Evolutionary conservation across 2,113 vertebrate genomes (phyloP).

Genomic region (Oenanthe oenanthe): DNA sequence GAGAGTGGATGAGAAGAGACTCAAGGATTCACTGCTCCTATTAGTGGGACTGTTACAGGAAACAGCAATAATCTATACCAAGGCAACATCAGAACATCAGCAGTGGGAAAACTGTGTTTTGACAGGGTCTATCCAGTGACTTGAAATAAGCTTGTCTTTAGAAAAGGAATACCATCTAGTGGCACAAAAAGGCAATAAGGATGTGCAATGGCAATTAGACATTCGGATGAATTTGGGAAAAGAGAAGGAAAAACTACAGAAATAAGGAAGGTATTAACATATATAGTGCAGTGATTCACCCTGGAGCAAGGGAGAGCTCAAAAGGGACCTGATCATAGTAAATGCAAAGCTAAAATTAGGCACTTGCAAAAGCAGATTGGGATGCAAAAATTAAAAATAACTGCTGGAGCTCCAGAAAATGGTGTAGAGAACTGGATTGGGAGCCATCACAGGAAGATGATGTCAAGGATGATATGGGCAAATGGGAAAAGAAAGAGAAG

Average conservation of each 20-base stretch:
- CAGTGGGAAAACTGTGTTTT: neutral
- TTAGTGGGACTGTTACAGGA: neutral
- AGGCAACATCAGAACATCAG: neutral
- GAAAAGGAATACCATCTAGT: conserved; percentile 68
- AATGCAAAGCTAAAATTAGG: conserved; percentile 57
- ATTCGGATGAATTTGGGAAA: conserved; percentile 10
- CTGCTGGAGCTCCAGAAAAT: conserved; percentile 27
- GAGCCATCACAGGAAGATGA: conserved; percentile 9
- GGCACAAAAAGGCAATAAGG: conserved; percentile 50
- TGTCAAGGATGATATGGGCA: neutral
- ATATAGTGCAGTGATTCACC: conserved; percentile 27
- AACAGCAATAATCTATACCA: neutral
- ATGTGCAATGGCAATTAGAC: neutral
- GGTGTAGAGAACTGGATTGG: neutral
- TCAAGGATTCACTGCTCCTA: neutral
- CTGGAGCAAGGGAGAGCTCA: conserved; percentile 54
- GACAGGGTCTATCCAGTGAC: neutral
- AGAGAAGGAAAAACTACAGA: neutral
- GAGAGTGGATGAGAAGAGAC: neutral
- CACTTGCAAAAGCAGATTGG: conserved; percentile 35
- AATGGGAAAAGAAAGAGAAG: conserved; percentile 26
- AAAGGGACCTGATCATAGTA: conserved; percentile 44
- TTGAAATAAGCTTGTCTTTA: conserved; percentile 16
- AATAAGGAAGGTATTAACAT: conserved; percentile 21
- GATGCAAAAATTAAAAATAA: conserved; percentile 65